A percentile compares a stretch with the other conserved stretches of the same genome.
Conservation (phyloP, 2,888 invertebrate species). For the Nysson spinosus region DNA sequence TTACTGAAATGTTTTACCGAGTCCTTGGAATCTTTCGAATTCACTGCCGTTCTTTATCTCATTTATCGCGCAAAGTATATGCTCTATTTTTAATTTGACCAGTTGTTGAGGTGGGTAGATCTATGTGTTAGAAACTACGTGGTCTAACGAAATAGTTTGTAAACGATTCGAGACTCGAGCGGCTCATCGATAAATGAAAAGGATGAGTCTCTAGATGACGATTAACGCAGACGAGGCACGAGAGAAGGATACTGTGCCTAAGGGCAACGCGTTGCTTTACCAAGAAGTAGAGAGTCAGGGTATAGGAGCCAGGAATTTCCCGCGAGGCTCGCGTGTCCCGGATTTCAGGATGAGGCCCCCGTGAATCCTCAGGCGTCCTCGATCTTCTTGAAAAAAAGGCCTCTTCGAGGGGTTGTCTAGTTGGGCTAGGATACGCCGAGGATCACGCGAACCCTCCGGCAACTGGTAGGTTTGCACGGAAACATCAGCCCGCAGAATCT, state of each 20-base stretch:
- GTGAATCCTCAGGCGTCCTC: conserved; percentile 63
- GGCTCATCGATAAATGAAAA: conserved; percentile 50
- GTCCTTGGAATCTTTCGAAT: not conserved
- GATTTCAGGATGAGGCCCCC: conserved; percentile 66
- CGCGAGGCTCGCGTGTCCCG: conserved; percentile 76
- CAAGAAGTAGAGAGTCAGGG: conserved; percentile 64
- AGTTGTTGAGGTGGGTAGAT: no score
- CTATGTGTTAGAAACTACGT: no score
- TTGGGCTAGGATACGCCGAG: conserved; percentile 63
- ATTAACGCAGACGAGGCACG: conserved; percentile 33
- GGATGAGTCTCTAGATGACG: conserved; percentile 23
- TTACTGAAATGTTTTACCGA: conserved; percentile 24
- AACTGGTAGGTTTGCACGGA: conserved; percentile 56
- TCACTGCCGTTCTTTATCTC: conserved; percentile 12
- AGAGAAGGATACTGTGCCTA: conserved; percentile 38
- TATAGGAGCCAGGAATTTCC: conserved; percentile 72
- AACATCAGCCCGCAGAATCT: conserved; percentile 50
- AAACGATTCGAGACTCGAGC: conserved; percentile 43
- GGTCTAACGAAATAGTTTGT: not conserved
- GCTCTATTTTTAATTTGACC: not conserved
- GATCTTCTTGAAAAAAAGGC: conserved; percentile 59
- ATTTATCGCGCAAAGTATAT: not conserved
- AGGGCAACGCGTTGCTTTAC: conserved; percentile 55
- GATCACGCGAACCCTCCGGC: conserved; percentile 69
- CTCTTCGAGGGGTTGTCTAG: conserved; percentile 67